phyloP scores from a whole-genome alignment of 2,888 invertebrate species.

The Oasisia sp. region DNA sequence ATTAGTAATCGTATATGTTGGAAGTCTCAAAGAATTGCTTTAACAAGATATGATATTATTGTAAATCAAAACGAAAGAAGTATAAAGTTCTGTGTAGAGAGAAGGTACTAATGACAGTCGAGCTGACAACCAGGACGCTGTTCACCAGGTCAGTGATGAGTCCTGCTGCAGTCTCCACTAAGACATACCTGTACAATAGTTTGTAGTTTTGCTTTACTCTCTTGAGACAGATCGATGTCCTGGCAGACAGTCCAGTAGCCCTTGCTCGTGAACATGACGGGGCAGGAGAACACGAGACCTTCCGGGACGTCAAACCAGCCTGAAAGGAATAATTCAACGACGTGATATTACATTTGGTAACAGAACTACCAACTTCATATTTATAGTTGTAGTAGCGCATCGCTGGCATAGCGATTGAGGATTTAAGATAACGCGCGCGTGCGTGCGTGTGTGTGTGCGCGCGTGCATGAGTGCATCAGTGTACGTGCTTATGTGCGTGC shows the following conservation, averaged over 20 bases:
- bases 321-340: constrained; percentile 34
- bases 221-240: constrained; percentile 54
- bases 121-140: not conserved
- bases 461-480: too few species aligned
- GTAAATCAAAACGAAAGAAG: not conserved
- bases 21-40: too few species aligned
- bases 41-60: too few species aligned
- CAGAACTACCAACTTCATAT: too few species aligned
- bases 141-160: not conserved
- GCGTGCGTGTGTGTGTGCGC: not conserved
- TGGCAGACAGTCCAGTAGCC: constrained; percentile 60
- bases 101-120: not conserved
- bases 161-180: not conserved
- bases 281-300: constrained; percentile 61
- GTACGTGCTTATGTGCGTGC: not conserved
- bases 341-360: not conserved
- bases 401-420: too few species aligned
- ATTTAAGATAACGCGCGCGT: not conserved
- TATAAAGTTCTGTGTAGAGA: not conserved
- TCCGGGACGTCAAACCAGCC: constrained; percentile 64
- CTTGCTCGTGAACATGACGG: constrained; percentile 57
- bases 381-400: too few species aligned
- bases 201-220: constrained; percentile 47
- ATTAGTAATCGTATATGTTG: too few species aligned
- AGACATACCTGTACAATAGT: constrained; percentile 50